These are phyloP conservation scores for Erynnis tages DNA, from an alignment of 2,888 invertebrate species.

Conservation along the genomic window DNA sequence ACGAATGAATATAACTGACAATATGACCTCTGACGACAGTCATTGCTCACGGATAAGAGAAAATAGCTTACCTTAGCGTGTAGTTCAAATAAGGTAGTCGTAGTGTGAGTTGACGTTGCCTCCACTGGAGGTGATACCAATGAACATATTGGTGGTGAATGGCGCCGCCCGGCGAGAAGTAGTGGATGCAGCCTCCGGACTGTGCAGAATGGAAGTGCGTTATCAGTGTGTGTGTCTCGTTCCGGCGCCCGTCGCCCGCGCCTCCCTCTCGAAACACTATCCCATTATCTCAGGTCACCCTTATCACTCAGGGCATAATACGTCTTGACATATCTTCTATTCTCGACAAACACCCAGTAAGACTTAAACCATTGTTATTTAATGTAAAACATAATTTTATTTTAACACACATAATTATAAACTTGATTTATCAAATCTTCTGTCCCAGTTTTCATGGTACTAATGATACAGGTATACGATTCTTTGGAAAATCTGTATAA, in stretches of 20 bases:
- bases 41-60: conserved; percentile 27
- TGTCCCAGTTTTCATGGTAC: background rate
- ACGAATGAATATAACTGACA: background rate
- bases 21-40: conserved; percentile 2
- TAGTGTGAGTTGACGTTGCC: conserved; percentile 77
- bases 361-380: too few species aligned
- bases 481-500: too few species aligned
- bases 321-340: conserved; percentile 50
- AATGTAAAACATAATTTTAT: too few species aligned
- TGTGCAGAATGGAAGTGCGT: conserved; percentile 42
- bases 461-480: too few species aligned
- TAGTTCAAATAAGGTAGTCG: conserved; percentile 76
- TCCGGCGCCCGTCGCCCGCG: conserved; percentile 31
- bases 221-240: background rate
- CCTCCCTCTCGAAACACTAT: conserved; percentile 43
- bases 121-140: conserved; percentile 75
- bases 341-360: conserved; percentile 31
- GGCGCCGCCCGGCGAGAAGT: conserved; percentile 14
- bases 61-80: conserved; percentile 52
- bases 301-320: conserved; percentile 65
- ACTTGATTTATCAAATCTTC: background rate
- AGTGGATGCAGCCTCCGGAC: conserved; percentile 30
- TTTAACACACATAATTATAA: background rate
- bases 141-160: conserved; percentile 69
- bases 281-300: conserved; percentile 64